Conservation (phyloP, 1,140 invertebrate genomes). For the Diachasmimorpha longicaudata region DNA sequence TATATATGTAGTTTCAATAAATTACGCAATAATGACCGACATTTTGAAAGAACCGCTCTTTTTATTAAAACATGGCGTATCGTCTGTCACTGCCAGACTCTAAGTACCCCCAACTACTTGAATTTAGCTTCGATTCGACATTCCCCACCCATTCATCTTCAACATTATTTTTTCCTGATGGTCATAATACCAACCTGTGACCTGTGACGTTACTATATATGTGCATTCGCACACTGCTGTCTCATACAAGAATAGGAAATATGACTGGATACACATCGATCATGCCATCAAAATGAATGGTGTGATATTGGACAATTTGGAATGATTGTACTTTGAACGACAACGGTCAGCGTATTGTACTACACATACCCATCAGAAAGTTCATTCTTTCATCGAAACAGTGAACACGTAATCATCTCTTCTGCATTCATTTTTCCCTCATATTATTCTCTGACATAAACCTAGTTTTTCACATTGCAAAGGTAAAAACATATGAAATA, state of each 20-base stretch:
- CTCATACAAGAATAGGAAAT: not conserved
- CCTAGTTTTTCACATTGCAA: not conserved
- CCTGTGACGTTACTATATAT: not conserved
- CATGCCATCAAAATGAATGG: constrained; percentile 30
- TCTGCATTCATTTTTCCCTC: not conserved
- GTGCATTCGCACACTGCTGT: not conserved
- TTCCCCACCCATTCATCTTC: no score
- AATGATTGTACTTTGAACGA: constrained; percentile 42
- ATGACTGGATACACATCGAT: constrained; percentile 8
- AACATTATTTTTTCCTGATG: no score
- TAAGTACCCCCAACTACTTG: no score
- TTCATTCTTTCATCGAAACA: not conserved
- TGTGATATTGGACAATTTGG: constrained; percentile 34
- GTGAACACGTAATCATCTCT: not conserved
- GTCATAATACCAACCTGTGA: no score
- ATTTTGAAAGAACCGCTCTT: no score
- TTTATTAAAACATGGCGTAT: no score
- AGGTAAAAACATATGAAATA: not conserved
- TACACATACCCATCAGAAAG: not conserved
- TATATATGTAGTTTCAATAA: constrained; percentile 27
- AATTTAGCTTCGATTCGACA: no score
- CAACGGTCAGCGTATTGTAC: not conserved
- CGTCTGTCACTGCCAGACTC: no score
- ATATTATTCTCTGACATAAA: not conserved
- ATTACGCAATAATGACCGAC: no score